Base-by-base conservation (phyloP, 2,888 invertebrate genomes). In the Drosophila pegasa region DNA sequence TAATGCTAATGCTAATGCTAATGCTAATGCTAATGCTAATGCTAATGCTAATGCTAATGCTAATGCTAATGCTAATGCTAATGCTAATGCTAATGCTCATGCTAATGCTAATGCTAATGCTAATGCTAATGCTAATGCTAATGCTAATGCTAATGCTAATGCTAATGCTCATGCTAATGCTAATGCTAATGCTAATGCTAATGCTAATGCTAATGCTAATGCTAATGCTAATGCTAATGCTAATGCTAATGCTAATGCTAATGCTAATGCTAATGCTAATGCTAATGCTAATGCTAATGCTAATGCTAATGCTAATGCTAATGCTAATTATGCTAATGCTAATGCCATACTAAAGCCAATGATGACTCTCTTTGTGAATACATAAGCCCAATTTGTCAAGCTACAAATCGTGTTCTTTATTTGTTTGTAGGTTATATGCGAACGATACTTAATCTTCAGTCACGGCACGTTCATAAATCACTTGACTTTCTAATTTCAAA, bases 401-500 rank as follows among this genome's bases (percentile, higher is more conserved):
- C 69, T 31, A 40, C 16, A 45, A 8, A 10, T 20, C 47, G 45
- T 48, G 18, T 37, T 16, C 37, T 43, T 31, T 25, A 29, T 22
- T 50, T 50, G 27, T 9, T 33, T 16, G 18, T 33, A 25, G 47
- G 47, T 22, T 37, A 41, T 29, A 14, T 43, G 41, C 37, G 33
- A 50, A 63, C 35, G 35, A 48, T 18, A 60, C 55, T 60, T 57
- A 62, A 76, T 66, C 80, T 63, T 56, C 63, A 75, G 68, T 68
- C 76, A 78, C 67, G 76, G 61, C 79, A 78, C 66, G 70, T 71
- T 76, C 78, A 84, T 84, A 88, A 84, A 88, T 84, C 84, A 84
- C 69, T 75, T 65, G 71, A 87, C 87, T 88, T 88, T 84, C 85
- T 87, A 82, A 81, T 81, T 87, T 81, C 60, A 62, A 72, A 77